These are phyloP conservation scores for Microctonus aethiopoides DNA, from an alignment of 2,888 invertebrate species.

Conservation along the genomic window DNA sequence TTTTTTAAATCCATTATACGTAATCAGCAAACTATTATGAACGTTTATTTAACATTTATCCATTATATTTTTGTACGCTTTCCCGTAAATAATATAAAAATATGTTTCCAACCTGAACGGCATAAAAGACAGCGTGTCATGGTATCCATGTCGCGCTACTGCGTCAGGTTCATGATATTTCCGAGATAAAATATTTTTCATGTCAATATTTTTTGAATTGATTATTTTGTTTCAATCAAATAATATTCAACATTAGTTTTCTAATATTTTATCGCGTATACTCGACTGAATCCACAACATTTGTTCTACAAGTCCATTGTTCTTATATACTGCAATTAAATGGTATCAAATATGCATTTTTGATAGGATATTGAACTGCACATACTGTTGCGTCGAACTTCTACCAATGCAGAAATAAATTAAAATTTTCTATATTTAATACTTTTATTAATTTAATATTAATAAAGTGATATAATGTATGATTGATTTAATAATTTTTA, in stretches of 20 bases:
- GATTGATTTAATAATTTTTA: constrained; percentile 11
- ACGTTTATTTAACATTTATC: background rate
- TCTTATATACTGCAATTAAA: too few species aligned
- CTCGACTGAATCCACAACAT: too few species aligned
- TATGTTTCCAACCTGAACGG: constrained; percentile 45
- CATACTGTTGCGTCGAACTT: too few species aligned
- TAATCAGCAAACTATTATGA: background rate
- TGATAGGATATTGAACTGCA: too few species aligned
- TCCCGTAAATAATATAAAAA: constrained; percentile 38
- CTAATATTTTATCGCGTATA: background rate
- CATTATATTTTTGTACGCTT: background rate
- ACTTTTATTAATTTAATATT: too few species aligned
- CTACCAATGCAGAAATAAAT: too few species aligned
- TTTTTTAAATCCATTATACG: background rate
- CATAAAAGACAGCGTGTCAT: constrained; percentile 53
- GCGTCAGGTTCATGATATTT: background rate
- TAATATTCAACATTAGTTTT: constrained; percentile 14
- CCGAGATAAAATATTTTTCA: background rate
- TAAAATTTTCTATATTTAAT: too few species aligned
- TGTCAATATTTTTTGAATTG: background rate
- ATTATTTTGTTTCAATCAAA: too few species aligned
- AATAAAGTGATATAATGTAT: too few species aligned
- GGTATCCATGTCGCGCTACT: constrained; percentile 42
- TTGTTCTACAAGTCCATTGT: background rate
- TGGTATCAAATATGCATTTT: too few species aligned